A percentile compares a stretch with the other conserved stretches of the same genome.
phyloP scores from a whole-genome alignment of 2,797 vertebrate genomes.

The Rhinichthys osculus region DNA sequence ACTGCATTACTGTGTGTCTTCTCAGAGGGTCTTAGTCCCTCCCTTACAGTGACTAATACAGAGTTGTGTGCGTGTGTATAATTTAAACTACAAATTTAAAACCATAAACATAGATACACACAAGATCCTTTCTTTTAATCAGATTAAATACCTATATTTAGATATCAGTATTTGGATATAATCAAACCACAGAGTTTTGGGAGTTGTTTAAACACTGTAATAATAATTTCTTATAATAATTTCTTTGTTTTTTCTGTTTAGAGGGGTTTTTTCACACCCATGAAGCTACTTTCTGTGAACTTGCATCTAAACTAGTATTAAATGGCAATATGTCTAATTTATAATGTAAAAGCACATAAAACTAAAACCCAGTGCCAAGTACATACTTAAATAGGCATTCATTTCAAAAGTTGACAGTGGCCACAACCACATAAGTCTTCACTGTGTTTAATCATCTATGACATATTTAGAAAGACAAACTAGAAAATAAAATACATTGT shows the following conservation, averaged over 20 bases:
- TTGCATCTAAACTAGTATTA: slow-evolving; percentile 3
- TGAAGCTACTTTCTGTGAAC: neutral
- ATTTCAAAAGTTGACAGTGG: neutral
- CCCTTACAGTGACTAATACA: slow-evolving; percentile 13
- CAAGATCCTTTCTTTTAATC: neutral
- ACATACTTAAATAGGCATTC: neutral
- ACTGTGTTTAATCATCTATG: neutral
- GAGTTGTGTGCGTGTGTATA: neutral
- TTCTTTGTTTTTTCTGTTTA: neutral
- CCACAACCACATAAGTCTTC: neutral
- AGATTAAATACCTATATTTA: neutral
- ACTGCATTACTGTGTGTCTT: slow-evolving; percentile 8
- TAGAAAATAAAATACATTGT: slow-evolving; percentile 1
- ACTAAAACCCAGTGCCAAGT: slow-evolving; percentile 10
- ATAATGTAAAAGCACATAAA: slow-evolving; percentile 21
- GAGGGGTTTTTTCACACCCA: neutral
- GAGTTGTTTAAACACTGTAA: slow-evolving; percentile 38
- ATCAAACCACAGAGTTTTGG: neutral
- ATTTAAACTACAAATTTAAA: neutral
- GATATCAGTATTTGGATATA: neutral
- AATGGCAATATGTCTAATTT: slow-evolving; percentile 1
- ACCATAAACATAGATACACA: neutral
- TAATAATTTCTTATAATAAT: slow-evolving; percentile 30
- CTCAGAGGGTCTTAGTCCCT: neutral
- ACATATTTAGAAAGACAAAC: slow-evolving; percentile 18